Conservation (phyloP, 1,140 invertebrate species). For the Procambarus clarkii region DNA sequence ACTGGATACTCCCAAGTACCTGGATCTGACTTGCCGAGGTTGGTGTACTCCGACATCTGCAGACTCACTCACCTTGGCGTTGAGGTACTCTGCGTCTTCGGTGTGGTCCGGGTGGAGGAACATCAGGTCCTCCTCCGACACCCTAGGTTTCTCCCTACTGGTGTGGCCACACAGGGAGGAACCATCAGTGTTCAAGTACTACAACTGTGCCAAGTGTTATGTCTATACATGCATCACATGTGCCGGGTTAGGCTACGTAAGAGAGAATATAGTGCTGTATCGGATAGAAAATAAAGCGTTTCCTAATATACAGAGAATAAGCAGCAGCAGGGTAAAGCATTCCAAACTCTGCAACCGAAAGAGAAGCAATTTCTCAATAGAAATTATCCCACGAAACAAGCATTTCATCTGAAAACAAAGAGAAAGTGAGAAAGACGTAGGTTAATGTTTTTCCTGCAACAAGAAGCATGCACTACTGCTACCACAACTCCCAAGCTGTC, state of each 20-base stretch:
- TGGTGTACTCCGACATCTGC: neutral
- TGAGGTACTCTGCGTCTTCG: slow-evolving; percentile 31
- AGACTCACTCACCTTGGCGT: slow-evolving; percentile 43
- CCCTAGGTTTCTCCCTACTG: slow-evolving; percentile 15
- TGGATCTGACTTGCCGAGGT: too few relatives aligned
- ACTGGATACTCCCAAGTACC: too few relatives aligned
- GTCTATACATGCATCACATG: neutral
- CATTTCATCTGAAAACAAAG: neutral
- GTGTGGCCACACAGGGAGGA: neutral
- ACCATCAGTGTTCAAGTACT: neutral
- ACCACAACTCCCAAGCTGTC: slow-evolving; percentile 3
- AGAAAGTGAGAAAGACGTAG: neutral
- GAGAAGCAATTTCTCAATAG: neutral
- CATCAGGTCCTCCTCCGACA: slow-evolving; percentile 36
- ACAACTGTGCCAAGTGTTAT: neutral
- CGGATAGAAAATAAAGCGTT: neutral
- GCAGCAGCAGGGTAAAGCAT: neutral
- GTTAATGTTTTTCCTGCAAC: too few relatives aligned
- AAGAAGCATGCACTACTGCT: neutral
- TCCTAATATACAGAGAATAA: neutral
- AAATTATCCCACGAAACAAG: neutral
- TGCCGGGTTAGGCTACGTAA: neutral
- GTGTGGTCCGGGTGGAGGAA: slow-evolving; percentile 23
- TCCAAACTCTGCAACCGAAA: neutral
- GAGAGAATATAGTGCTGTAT: neutral